Base-by-base conservation (phyloP, 2,888 invertebrate species). In the Trisateles emortualis region DNA sequence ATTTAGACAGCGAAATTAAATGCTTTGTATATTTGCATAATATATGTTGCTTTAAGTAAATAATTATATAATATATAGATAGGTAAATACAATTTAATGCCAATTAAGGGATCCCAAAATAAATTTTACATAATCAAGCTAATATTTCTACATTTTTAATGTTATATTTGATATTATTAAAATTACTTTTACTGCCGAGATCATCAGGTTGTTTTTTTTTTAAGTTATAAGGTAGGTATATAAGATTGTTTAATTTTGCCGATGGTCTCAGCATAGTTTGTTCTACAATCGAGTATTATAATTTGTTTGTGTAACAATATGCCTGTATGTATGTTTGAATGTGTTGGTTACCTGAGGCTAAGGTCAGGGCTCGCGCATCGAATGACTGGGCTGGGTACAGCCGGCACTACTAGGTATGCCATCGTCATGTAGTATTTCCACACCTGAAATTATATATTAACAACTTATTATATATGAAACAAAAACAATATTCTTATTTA, bases 341-440 rank as follows among this genome's bases (percentile, higher is more conserved):
- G 26, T 29, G 24, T 9, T 14, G 10, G 26, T 29, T 94, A 97
- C 97, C 98, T 97, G 73, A 98, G 94, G 81, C 97, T 98, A 35
- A 98, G 93, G 89, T 98, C 98, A 0, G 98, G 98, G 66, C 98
- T 98, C 26, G 98, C 98, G 86, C 98, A 98, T 47, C 98, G 95
- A 42, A 98, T 95, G 26, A 98, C 95, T 0, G 97, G 96, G 79
- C 96, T 96, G 0, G 97, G 96, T 58, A 97, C 96, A 17, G 98
- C 97, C 9, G 99, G 99, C 3, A 99, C 98, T 39, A 99, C 96
- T 46, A 98, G 95, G 92, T 99, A 99, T 5, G 98, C 98, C 93
- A 99, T 97, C 11, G 98, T 97, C 74, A 99, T 95, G 89, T 99
- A 99, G 92, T 99, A 99, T 82, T 98, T 97, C 99, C 99, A 99